phyloP scores from a whole-genome alignment of 2,888 invertebrate genomes.

The Lepidocyrtinus sp. region DNA sequence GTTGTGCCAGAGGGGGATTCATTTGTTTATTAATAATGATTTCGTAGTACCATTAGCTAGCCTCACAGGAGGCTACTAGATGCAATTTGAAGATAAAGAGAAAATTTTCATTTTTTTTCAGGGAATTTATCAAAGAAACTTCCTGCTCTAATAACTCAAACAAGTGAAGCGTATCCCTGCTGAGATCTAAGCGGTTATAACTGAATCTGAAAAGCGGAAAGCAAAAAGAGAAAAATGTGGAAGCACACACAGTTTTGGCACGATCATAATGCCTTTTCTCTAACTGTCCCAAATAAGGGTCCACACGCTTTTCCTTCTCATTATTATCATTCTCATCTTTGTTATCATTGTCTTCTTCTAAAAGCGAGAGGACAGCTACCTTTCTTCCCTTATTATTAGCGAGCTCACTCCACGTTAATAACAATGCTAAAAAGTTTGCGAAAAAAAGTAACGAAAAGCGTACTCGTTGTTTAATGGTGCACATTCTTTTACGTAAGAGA shows the following conservation, averaged over 20 bases:
- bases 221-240: slow-evolving; percentile 26
- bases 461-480: neutral
- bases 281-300: neutral
- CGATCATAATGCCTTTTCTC: slow-evolving; percentile 8
- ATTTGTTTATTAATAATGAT: slow-evolving; percentile 1
- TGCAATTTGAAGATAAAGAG: neutral
- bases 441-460: neutral
- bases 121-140: slow-evolving; percentile 49
- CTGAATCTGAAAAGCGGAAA: slow-evolving; percentile 15
- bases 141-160: slow-evolving; percentile 57
- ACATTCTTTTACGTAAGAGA: neutral
- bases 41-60: neutral
- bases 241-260: slow-evolving; percentile 40
- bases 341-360: neutral
- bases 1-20: too few species aligned
- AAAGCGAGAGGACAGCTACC: slow-evolving; percentile 2
- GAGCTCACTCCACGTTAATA: neutral
- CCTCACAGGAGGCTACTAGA: neutral
- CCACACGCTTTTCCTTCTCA: slow-evolving; percentile 18
- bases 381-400: neutral
- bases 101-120: slow-evolving; percentile 14
- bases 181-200: slow-evolving; percentile 5
- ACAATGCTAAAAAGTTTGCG: neutral
- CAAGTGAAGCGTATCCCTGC: slow-evolving; percentile 44
- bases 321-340: slow-evolving; percentile 15